These are phyloP conservation scores for Synanthedon vespiformis DNA, from an alignment of 2,888 invertebrate species.

Conservation along the genomic window DNA sequence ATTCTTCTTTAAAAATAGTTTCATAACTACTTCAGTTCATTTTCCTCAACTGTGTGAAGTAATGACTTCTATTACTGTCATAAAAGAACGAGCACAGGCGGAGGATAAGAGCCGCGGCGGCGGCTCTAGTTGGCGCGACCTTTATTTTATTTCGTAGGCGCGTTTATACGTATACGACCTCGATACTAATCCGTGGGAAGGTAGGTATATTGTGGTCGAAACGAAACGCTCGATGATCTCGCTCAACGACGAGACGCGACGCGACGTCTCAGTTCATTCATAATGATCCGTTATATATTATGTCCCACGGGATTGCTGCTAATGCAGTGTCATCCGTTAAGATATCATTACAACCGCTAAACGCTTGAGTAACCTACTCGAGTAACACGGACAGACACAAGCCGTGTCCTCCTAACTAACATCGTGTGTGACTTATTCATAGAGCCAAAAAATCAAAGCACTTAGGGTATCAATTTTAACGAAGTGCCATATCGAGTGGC, in stretches of 20 bases:
- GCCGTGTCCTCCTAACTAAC: neutral
- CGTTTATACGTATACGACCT: constrained; percentile 21
- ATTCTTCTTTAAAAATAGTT: no score
- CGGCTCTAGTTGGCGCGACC: constrained; percentile 7
- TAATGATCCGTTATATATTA: constrained; percentile 8
- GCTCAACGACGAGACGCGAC: constrained; percentile 7
- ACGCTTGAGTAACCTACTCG: neutral
- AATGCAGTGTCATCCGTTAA: constrained; percentile 19
- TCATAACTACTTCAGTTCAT: no score
- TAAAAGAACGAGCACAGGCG: no score
- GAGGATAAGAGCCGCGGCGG: neutral
- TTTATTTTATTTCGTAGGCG: constrained; percentile 15
- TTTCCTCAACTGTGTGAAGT: no score
- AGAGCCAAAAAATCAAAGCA: neutral
- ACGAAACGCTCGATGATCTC: constrained; percentile 8
- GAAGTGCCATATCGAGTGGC: neutral
- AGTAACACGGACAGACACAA: neutral
- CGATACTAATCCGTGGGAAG: constrained; percentile 51
- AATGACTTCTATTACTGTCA: no score
- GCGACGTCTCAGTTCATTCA: neutral
- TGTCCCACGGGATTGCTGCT: constrained; percentile 15
- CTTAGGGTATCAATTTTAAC: neutral
- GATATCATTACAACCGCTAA: constrained; percentile 7
- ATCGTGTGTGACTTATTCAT: neutral
- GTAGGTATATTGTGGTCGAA: constrained; percentile 22